Base-by-base conservation (phyloP, 2,113 vertebrate genomes). In the Dendrocopos noguchii region DNA sequence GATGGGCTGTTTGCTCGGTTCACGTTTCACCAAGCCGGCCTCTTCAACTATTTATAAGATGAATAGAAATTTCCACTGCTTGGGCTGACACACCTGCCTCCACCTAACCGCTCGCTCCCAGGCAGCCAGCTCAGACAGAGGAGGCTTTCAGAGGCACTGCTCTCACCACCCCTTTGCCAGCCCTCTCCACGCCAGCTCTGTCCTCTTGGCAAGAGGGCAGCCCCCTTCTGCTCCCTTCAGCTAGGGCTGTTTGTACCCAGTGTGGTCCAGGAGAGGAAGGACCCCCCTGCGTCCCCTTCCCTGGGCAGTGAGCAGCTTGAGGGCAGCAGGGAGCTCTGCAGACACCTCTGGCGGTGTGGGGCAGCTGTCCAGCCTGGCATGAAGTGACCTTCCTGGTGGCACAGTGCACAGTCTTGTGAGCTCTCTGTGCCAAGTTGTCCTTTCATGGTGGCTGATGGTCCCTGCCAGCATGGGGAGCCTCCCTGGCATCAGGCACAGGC, bases 11-110 rank as follows among this genome's bases (percentile, higher is more conserved):
- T 97, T 97, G 86, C 90, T 96, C 50, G n/a, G 84, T 97, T 98
- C 95, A 95, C 73, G 67, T 98, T 98, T 98, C 98, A 96, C 95
- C 72, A 96, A 93, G 94, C 93, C 3, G 53, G 68, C 88, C 95
- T 98, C 66, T 95, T 98, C 93, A 98, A 98, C 97, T 98, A 98
- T 98, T 98, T 97, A 98, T 98, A 97, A 98, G 97, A 90, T 96
- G 97, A 97, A 97, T 83, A 98, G 97, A 98, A 98, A 97, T 98
- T 98, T 98, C 98, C 98, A 98, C 96, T 97, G 96, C 96, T 98
- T 97, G 96, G 97, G 91, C 94, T 91, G 97, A 97, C 94, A 96
- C 91, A 96, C 97, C 97, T 96, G 86, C 87, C 91, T 97, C 93
- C 95, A 96, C 96, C 97, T 97, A 97, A 96, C 93, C 97, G 97